phyloP scores from a whole-genome alignment of 2,113 vertebrate genomes.

The Epinephelus moara region DNA sequence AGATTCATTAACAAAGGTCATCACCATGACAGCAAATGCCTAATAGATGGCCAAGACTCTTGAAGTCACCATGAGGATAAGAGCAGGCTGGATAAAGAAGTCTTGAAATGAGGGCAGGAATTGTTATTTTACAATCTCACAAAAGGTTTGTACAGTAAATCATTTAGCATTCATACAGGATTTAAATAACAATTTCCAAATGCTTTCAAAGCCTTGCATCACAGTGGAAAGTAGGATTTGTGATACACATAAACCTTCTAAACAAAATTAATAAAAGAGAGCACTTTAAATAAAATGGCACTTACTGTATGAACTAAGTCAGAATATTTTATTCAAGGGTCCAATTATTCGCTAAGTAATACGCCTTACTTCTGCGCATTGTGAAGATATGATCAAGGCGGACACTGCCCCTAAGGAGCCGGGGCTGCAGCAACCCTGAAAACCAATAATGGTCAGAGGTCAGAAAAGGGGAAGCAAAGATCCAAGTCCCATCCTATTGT shows the following conservation, averaged over 20 bases:
- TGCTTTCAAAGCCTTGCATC: background rate
- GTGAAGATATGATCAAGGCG: constrained; percentile 80
- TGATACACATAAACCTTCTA: background rate
- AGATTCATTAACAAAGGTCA: constrained; percentile 84
- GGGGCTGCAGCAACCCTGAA: constrained; percentile 77
- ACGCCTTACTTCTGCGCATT: constrained; percentile 50
- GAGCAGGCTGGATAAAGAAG: constrained; percentile 50
- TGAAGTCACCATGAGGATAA: constrained; percentile 54
- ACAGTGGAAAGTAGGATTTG: background rate
- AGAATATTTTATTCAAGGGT: constrained; percentile 30
- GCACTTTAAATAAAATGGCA: constrained; percentile 6
- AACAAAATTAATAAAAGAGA: constrained; percentile 13
- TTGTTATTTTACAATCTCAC: constrained; percentile 12
- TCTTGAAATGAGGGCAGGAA: constrained; percentile 21
- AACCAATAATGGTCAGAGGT: constrained; percentile 84
- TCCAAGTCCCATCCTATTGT: constrained; percentile 86
- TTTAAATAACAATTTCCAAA: constrained; percentile 1
- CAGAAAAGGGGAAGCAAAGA: constrained; percentile 82
- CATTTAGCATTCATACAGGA: background rate
- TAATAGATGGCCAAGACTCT: constrained; percentile 69
- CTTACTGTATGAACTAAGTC: background rate
- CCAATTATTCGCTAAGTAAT: constrained; percentile 40
- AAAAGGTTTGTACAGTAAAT: constrained; percentile 28
- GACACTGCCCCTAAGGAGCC: constrained; percentile 80
- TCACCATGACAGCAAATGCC: constrained; percentile 77